Conservation (phyloP, 2,113 vertebrate genomes). For the Chaenogobius annularis region DNA sequence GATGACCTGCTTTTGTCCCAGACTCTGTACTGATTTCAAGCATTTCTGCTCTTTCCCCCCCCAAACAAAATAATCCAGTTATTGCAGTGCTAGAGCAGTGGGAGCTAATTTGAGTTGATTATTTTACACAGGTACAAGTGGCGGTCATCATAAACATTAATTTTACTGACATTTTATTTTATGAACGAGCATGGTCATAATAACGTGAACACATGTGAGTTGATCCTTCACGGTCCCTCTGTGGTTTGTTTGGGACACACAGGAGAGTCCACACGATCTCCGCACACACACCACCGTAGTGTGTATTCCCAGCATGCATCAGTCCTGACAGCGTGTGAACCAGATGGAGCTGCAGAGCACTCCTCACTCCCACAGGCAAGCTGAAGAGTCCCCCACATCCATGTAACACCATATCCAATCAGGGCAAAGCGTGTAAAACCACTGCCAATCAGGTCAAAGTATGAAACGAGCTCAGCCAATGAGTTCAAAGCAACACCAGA, state of each 20-base stretch:
- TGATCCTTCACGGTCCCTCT: not conserved
- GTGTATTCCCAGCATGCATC: slow-evolving; percentile 6
- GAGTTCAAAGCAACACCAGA: not conserved
- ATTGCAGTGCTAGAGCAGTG: too few relatives aligned
- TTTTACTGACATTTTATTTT: too few relatives aligned
- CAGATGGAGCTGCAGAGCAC: not conserved
- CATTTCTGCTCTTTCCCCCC: too few relatives aligned
- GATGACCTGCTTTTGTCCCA: too few relatives aligned
- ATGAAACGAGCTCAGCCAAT: not conserved
- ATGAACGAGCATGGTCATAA: not conserved
- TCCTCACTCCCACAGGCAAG: not conserved
- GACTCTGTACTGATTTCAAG: too few relatives aligned
- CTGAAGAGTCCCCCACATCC: not conserved
- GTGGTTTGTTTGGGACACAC: slow-evolving; percentile 9
- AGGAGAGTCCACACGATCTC: slow-evolving; percentile 2
- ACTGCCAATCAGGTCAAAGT: not conserved
- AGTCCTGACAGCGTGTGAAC: slow-evolving; percentile 1
- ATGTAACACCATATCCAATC: not conserved
- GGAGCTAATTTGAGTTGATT: too few relatives aligned
- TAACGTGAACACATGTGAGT: not conserved
- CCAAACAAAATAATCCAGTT: too few relatives aligned
- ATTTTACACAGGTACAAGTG: too few relatives aligned
- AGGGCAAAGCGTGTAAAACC: not conserved
- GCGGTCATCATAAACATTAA: too few relatives aligned
- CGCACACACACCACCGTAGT: slow-evolving; percentile 26